Evolutionary conservation across 2,888 invertebrate species (phyloP), one percentile per base, ranked within the genome.

Genomic region (Pristionchus fissidentatus): DNA sequence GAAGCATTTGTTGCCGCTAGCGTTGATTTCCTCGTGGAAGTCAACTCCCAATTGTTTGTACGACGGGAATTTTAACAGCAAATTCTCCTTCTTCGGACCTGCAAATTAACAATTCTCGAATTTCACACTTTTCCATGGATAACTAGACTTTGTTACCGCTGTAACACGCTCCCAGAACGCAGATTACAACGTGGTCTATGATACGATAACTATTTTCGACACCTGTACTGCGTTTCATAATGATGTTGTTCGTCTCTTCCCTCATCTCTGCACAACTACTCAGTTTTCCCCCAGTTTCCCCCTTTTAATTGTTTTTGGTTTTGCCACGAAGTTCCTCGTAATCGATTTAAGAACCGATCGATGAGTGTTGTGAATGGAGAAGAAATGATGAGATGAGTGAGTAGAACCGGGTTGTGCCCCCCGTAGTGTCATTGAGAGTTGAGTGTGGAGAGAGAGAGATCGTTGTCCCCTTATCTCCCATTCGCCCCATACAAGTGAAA

Each of bases 31-130:
- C 75, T 89, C 89, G 43, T 87, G 87, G 85, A 89, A 89, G 52
- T 88, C 82, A 38, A 88, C 88, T 83, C 88, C 89, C 10, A 87
- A 84, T 8, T 87, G 87, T 83, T 92, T 92, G 87, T 92, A 92
- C 35, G 90, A 90, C 26, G 92, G 92, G 85, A 92, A 92, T 73
- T 92, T 92, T 85, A 92, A 90, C 41, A 88, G 84, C 10, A 91
- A 85, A 79, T 87, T 90, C n/a, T 88, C 89, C 84, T 87, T 88
- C 62, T 87, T 88, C 62, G 89, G 89, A 57, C 89, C 89, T 89
- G 83, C 26, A 87, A 75, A 57, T n/a, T 13, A 26, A 7, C 29
- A 1, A 3, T 75, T 10, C n/a, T 15, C n/a, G n/a, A 43, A n/a
- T 70, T 29, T 26, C 35, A 41, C 41, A 15, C 49, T 19, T 43